A percentile compares a stretch with the other conserved stretches of the same genome.
These are phyloP conservation scores for Nyleta sp. DNA, from an alignment of 2,888 invertebrate species.

Conservation along the genomic window DNA sequence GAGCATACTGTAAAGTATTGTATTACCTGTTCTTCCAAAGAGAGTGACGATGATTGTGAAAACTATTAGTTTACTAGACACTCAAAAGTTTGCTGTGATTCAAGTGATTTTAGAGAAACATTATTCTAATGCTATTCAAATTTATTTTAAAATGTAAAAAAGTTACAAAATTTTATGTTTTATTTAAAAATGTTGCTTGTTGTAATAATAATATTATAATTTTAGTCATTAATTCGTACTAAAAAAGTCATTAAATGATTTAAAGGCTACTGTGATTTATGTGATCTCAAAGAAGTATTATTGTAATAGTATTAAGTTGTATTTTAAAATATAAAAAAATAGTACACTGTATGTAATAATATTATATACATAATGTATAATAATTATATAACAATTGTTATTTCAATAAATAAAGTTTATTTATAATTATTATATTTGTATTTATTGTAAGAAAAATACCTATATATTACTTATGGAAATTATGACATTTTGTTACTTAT, in stretches of 20 bases:
- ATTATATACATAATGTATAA: not conserved
- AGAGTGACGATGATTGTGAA: conserved; percentile 1
- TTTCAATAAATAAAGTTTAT: conserved; percentile 1
- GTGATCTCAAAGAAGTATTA: not conserved
- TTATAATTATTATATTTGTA: not conserved
- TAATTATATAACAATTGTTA: too few species aligned
- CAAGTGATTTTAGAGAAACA: not conserved
- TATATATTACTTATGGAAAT: not conserved
- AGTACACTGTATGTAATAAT: too few species aligned
- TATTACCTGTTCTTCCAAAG: not conserved
- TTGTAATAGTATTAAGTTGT: not conserved
- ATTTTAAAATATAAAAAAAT: conserved; percentile 6
- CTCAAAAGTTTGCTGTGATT: too few species aligned
- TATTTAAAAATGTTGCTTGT: too few species aligned
- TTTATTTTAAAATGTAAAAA: conserved; percentile 3
- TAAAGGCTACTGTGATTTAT: conserved; percentile 1
- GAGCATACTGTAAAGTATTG: conserved; percentile 3
- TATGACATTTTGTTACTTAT: too few species aligned
- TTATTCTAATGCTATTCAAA: not conserved
- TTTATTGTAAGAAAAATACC: not conserved
- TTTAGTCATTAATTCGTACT: too few species aligned
- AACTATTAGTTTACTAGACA: not conserved
- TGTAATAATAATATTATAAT: too few species aligned
- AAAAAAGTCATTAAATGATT: not conserved
- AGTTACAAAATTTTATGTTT: too few species aligned